phyloP scores from a whole-genome alignment of 2,113 vertebrate species.

The Leptobrachium leishanense region DNA sequence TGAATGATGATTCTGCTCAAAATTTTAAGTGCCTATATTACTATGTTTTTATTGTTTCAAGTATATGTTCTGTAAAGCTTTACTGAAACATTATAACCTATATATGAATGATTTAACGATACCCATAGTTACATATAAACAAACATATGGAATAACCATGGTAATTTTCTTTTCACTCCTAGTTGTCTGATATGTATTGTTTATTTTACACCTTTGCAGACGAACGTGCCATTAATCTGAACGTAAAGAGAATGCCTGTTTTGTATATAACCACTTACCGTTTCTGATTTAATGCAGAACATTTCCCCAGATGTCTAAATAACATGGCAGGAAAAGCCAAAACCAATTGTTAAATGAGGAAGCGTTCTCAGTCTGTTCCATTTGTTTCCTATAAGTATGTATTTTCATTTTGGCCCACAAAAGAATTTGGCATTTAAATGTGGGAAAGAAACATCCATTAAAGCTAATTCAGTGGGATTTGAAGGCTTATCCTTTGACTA shows the following conservation, averaged over 20 bases:
- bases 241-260: slow-evolving; percentile 5
- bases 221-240: slow-evolving; percentile 12
- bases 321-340: slow-evolving; percentile 26
- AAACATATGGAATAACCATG: slow-evolving; percentile 27
- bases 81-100: too few relatives aligned
- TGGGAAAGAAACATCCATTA: not conserved
- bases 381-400: slow-evolving; percentile 13
- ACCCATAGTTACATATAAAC: slow-evolving; percentile 17
- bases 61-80: too few relatives aligned
- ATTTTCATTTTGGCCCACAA: not conserved
- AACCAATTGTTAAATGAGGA: slow-evolving; percentile 16
- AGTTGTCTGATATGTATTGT: slow-evolving; percentile 1
- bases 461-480: not conserved
- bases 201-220: not conserved
- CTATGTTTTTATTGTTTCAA: too few relatives aligned
- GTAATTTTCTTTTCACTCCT: not conserved
- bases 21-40: too few relatives aligned
- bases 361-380: slow-evolving; percentile 15
- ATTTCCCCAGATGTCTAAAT: slow-evolving; percentile 25
- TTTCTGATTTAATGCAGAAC: slow-evolving; percentile 23
- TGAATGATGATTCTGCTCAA: too few relatives aligned
- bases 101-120: slow-evolving; percentile 7
- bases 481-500: not conserved
- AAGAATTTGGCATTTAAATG: not conserved
- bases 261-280: slow-evolving; percentile 13